phyloP scores from a whole-genome alignment of 1,140 invertebrate species.

The Drosophila mayri region DNA sequence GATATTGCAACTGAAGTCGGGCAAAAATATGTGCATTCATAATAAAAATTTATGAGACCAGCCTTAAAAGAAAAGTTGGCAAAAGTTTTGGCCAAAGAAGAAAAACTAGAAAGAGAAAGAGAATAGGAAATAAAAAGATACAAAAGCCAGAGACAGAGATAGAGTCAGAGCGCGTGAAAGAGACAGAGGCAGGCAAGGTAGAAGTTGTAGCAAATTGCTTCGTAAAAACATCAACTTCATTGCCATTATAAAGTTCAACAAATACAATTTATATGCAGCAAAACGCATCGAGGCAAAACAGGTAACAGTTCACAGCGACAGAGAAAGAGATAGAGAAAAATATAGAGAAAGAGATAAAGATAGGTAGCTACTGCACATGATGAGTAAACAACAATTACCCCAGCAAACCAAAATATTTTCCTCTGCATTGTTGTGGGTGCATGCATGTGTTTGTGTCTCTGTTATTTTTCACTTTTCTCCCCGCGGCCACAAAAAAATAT shows the following conservation, averaged over 20 bases:
- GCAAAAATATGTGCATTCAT: constrained; percentile 51
- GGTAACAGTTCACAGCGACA: constrained; percentile 5
- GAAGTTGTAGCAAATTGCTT: constrained; percentile 48
- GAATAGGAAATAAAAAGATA: constrained; percentile 4
- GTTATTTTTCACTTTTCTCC: constrained; percentile 28
- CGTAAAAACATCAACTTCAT: constrained; percentile 53
- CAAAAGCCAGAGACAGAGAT: background rate
- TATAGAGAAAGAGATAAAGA: background rate
- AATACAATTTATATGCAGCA: constrained; percentile 51
- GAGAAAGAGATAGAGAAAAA: background rate
- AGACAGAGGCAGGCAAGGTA: background rate
- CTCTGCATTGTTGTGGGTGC: constrained; percentile 20
- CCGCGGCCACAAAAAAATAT: constrained; percentile 1
- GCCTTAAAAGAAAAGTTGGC: constrained; percentile 48
- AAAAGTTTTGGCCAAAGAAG: constrained; percentile 20
- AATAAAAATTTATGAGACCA: constrained; percentile 52
- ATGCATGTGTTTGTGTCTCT: background rate
- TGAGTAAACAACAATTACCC: constrained; percentile 70
- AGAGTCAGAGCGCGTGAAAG: background rate
- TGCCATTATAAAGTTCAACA: constrained; percentile 56
- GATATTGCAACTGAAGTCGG: constrained; percentile 23
- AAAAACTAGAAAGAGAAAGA: constrained; percentile 3
- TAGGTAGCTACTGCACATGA: constrained; percentile 7
- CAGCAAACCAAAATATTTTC: constrained; percentile 42
- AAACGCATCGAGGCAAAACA: constrained; percentile 28